Conservation (phyloP, 2,797 vertebrate species). For the Rhyacichthys aspro region DNA sequence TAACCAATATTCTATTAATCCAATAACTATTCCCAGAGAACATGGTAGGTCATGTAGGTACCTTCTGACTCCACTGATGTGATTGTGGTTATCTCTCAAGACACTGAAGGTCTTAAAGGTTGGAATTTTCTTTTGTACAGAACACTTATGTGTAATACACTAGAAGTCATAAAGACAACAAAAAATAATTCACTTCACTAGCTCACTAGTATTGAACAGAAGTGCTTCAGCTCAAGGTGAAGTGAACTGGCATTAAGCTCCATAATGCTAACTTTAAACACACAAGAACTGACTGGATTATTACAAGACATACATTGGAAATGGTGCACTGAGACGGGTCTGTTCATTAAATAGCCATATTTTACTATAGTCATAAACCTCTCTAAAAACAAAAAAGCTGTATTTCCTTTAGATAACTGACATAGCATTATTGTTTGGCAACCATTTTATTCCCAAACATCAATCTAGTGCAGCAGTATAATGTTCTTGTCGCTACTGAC, state of each 20-base stretch:
- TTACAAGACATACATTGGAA: constrained; percentile 16
- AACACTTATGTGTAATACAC: background rate
- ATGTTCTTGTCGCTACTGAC: constrained; percentile 61
- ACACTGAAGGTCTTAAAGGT: background rate
- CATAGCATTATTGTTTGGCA: constrained; percentile 53
- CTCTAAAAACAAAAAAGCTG: constrained; percentile 54
- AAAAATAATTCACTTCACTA: constrained; percentile 1
- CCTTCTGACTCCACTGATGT: too few relatives aligned
- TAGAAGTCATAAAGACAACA: background rate
- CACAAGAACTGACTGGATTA: background rate
- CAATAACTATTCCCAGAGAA: too few relatives aligned
- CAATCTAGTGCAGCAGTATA: constrained; percentile 49
- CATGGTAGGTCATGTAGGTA: too few relatives aligned
- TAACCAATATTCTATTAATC: too few relatives aligned
- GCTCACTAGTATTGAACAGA: background rate
- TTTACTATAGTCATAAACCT: constrained; percentile 45
- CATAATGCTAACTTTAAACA: constrained; percentile 7
- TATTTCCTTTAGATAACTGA: constrained; percentile 39
- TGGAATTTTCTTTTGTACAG: background rate
- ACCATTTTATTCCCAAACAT: constrained; percentile 50
- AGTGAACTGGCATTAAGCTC: background rate
- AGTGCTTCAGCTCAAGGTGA: constrained; percentile 8
- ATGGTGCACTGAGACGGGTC: background rate
- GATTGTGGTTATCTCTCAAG: too few relatives aligned
- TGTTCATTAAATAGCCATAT: constrained; percentile 37